Conservation (phyloP, 2,113 vertebrate species). For the Emydocephalus ijimae region DNA sequence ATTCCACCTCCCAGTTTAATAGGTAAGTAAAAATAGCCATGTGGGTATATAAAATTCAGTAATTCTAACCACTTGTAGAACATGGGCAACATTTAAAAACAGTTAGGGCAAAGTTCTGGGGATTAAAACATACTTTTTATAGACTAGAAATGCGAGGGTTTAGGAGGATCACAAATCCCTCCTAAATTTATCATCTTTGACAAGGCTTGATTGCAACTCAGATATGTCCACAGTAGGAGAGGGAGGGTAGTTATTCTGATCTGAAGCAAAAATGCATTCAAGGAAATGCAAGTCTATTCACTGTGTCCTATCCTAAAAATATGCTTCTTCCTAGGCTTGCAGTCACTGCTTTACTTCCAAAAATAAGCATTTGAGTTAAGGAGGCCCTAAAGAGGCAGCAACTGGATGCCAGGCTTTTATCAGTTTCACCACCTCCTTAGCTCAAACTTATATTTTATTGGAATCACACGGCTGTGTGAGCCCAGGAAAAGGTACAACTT, state of each 20-base stretch:
- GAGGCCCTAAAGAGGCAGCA: not conserved
- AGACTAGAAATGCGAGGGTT: not conserved
- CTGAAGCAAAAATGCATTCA: not conserved
- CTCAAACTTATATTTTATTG: not conserved
- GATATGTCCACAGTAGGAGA: not conserved
- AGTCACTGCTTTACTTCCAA: not conserved
- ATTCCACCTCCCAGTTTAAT: not conserved
- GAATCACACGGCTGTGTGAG: not conserved
- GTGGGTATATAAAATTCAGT: not conserved
- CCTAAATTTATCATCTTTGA: not conserved
- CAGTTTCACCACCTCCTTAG: not conserved
- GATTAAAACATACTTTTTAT: not conserved
- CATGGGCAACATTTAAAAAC: not conserved
- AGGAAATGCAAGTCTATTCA: not conserved
- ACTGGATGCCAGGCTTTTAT: not conserved
- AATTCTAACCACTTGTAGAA: not conserved
- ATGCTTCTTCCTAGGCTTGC: not conserved
- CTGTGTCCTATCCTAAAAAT: not conserved
- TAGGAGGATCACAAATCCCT: not conserved
- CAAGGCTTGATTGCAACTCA: not conserved
- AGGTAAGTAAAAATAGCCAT: not conserved
- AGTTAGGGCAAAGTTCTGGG: not conserved
- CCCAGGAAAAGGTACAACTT: not conserved
- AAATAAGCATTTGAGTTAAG: not conserved
- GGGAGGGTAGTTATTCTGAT: not conserved